phyloP scores from a whole-genome alignment of 2,797 vertebrate genomes.

The Streptopelia turtur region DNA sequence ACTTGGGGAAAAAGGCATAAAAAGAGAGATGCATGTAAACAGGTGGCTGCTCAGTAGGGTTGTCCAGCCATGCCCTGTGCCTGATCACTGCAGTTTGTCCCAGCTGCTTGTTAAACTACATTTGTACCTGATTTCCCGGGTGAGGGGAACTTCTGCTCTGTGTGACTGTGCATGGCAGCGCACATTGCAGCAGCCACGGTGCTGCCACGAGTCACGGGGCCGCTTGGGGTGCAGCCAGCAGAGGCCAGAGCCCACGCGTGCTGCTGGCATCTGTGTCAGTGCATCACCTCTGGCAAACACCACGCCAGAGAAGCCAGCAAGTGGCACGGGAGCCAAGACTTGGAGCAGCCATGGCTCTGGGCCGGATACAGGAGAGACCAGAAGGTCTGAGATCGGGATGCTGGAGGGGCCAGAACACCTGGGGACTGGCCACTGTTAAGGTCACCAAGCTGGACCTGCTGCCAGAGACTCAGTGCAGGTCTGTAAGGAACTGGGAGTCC shows the following conservation, averaged over 20 bases:
- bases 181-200: not conserved
- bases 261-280: accelerated
- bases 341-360: not conserved
- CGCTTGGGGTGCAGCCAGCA: not conserved
- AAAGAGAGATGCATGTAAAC: not conserved
- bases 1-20: not conserved
- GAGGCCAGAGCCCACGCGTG: accelerated
- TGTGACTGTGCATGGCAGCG: accelerated
- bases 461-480: not conserved
- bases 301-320: not conserved
- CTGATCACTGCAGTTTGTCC: not conserved
- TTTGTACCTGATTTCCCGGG: not conserved
- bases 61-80: not conserved
- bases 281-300: not conserved
- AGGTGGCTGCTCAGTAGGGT: not conserved
- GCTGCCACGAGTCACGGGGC: accelerated
- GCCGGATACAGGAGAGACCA: not conserved
- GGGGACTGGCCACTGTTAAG: not conserved
- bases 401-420: not conserved
- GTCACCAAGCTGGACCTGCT: not conserved
- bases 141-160: not conserved
- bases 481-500: not conserved
- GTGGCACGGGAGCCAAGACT: not conserved
- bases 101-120: not conserved
- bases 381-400: not conserved